Base-by-base conservation (phyloP, 1,140 invertebrate genomes). In the Elymnias hypermnestra region DNA sequence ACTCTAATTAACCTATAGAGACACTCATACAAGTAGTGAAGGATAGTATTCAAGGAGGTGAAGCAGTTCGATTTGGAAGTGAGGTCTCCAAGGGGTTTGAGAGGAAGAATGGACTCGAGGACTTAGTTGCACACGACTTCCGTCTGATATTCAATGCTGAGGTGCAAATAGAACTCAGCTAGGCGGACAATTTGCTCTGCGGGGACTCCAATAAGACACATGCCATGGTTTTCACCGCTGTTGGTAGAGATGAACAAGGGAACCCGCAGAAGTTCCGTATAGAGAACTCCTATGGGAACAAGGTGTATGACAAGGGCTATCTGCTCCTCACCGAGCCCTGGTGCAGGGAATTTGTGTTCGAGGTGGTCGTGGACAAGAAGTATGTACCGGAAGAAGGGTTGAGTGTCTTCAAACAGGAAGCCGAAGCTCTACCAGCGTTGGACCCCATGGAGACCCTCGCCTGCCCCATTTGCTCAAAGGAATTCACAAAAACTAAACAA, bases 11-110 rank as follows among this genome's bases (percentile, higher is more conserved):
- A 71, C 92, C 93, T 2, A 89, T 93, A 2, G 93, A 95, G 26
- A 71, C 92, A 1, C 83, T 97, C 0, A 90, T 95, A 63, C 89
- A 93, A 15, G 75, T 91, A 2, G 91, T 92, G 0, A 91, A 90
- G 6, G 91, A 93, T 47, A 94, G 93, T 21, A 93, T 97, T 26
- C 91, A 92, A 57, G 88, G 90, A 6, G 92, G 93, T 22, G 94
- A 97, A 72, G 89, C 95, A 3, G 95, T 97, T 0, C 97, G 95
- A 95, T 97, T 97, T 79, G 95, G 96, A n/a, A 96, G 94, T 75
- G 95, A 97, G 73, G 94, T 97, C 8, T 90, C 89, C 35, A 96
- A 96, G 81, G 81, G 93, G 38, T 93, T 94, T 67, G 90, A 92
- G 33, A 82, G 88, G n/a, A 95, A 96, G 63, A 89, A 91, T 41